These are phyloP conservation scores for Dryoscopus gambensis DNA, from an alignment of 2,113 vertebrate genomes.

Conservation along the genomic window DNA sequence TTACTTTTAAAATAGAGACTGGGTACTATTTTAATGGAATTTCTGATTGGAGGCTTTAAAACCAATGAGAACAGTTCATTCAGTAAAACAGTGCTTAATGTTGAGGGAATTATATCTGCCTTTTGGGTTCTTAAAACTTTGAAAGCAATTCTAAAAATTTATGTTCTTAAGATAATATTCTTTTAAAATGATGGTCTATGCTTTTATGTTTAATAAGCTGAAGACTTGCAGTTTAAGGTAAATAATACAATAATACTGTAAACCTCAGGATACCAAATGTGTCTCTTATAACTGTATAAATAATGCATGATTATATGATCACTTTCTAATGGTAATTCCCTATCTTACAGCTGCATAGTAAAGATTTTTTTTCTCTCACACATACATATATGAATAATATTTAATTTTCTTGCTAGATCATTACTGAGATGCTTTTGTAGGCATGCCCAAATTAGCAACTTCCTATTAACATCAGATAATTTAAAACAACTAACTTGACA, in stretches of 20 bases:
- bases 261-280: background rate
- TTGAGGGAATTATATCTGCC: background rate
- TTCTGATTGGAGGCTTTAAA: background rate
- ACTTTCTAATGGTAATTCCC: conserved; percentile 11
- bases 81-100: background rate
- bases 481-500: conserved; percentile 4
- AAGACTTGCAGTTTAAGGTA: conserved; percentile 14
- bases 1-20: background rate
- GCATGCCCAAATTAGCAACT: background rate
- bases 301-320: conserved; percentile 20
- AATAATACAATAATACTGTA: conserved; percentile 5
- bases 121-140: conserved; percentile 8
- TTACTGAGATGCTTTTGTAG: background rate
- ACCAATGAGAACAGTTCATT: background rate
- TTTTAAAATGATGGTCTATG: background rate
- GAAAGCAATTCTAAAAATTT: background rate
- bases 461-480: background rate
- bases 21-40: background rate
- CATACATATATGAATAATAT: background rate
- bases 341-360: background rate
- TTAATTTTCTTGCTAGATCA: background rate
- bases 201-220: conserved; percentile 6
- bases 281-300: conserved; percentile 16
- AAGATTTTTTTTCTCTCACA: background rate
- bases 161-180: background rate